Conservation (phyloP, 2,888 invertebrate species). For the Ormyrus rosae region DNA sequence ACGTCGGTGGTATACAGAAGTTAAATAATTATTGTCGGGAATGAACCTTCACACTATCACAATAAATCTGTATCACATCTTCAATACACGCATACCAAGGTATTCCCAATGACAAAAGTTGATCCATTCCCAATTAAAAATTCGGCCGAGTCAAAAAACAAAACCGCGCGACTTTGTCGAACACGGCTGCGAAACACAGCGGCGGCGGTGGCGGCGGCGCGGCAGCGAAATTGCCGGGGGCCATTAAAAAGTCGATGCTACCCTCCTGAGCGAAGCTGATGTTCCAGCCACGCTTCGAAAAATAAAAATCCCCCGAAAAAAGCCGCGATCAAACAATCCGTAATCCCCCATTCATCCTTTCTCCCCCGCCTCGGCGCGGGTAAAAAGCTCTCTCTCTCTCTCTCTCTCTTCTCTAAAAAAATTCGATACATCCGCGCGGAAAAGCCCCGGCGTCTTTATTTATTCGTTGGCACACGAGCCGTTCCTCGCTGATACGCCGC, state of each 20-base stretch:
- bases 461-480: constrained; percentile 32
- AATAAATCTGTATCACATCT: no score
- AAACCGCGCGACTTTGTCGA: no score
- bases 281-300: neutral
- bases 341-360: constrained; percentile 14
- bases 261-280: neutral
- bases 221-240: neutral
- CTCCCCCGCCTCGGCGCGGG: neutral
- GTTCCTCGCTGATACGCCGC: neutral
- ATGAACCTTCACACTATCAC: no score
- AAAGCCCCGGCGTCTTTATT: constrained; percentile 32
- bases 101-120: no score
- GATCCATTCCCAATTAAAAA: no score
- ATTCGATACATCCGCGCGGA: neutral
- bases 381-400: neutral
- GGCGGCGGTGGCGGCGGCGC: neutral
- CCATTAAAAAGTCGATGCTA: neutral
- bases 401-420: neutral
- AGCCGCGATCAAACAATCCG: constrained; percentile 7
- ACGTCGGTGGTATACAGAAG: no score
- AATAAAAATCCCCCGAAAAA: constrained; percentile 2
- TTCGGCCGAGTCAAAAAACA: no score
- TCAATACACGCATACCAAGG: no score
- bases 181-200: neutral
- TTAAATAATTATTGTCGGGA: no score